Conservation (phyloP, 2,888 invertebrate species). For the Diogma glabrata region DNA sequence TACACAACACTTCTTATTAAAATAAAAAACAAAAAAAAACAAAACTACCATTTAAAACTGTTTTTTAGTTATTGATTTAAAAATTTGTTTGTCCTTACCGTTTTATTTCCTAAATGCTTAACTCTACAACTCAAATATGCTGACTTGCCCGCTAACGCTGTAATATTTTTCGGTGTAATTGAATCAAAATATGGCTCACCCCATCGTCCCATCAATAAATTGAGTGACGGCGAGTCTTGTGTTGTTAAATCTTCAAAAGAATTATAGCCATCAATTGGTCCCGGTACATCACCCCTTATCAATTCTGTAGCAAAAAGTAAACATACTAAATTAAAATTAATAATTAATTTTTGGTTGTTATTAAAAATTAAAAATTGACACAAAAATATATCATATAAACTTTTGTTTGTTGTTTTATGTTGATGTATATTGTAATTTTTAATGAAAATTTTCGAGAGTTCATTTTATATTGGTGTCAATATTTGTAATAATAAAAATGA, state of each 20-base stretch:
- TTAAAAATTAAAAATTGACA: no score
- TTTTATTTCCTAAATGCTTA: slow-evolving; percentile 37
- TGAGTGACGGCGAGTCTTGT: slow-evolving; percentile 26
- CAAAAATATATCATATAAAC: no score
- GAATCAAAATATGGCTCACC: slow-evolving; percentile 61
- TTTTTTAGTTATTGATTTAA: not conserved
- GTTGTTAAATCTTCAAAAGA: slow-evolving; percentile 27
- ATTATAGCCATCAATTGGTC: slow-evolving; percentile 33
- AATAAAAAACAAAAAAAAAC: not conserved
- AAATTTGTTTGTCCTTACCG: no score
- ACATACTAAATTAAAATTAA: no score
- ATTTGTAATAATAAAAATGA: no score
- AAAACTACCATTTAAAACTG: no score
- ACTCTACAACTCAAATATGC: slow-evolving; percentile 37
- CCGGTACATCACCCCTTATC: slow-evolving; percentile 29
- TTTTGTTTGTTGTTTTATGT: no score
- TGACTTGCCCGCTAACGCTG: slow-evolving; percentile 65
- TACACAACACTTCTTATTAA: not conserved
- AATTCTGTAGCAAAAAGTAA: slow-evolving; percentile 6
- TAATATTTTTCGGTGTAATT: slow-evolving; percentile 63
- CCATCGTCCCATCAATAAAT: slow-evolving; percentile 23
- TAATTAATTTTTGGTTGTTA: no score
- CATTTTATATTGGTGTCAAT: no score
- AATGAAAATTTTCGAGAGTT: no score
- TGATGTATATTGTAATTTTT: no score